These are phyloP conservation scores for Pipistrellus nathusii DNA, from an alignment of 2,797 vertebrate species.

Conservation along the genomic window DNA sequence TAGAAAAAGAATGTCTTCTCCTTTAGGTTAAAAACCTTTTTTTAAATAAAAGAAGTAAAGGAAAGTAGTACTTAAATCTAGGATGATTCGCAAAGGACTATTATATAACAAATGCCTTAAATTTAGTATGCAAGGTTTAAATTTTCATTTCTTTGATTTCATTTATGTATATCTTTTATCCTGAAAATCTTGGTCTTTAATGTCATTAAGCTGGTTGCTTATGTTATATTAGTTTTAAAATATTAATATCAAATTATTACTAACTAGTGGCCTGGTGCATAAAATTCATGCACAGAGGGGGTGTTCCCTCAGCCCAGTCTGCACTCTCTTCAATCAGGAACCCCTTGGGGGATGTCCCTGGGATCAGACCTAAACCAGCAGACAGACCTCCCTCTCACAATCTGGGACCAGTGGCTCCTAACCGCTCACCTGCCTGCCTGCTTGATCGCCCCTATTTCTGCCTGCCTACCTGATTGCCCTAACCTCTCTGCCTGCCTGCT, in stretches of 20 bases:
- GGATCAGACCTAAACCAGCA: too few relatives aligned
- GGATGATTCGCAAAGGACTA: background rate
- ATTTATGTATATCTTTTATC: background rate
- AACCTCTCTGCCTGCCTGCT: too few relatives aligned
- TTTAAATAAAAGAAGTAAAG: background rate
- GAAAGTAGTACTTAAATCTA: background rate
- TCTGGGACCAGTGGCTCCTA: too few relatives aligned
- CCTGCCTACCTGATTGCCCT: too few relatives aligned
- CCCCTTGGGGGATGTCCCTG: too few relatives aligned
- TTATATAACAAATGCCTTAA: background rate
- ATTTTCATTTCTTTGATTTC: constrained; percentile 8
- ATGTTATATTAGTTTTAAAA: background rate
- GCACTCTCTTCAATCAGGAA: too few relatives aligned
- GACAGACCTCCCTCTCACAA: too few relatives aligned
- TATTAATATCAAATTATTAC: background rate
- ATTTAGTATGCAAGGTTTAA: background rate
- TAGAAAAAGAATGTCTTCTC: background rate
- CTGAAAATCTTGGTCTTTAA: background rate
- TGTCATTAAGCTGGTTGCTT: background rate
- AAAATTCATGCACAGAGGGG: too few relatives aligned
- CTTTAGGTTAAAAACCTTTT: background rate
- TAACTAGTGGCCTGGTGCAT: too few relatives aligned
- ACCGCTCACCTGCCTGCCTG: too few relatives aligned
- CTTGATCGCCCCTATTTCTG: too few relatives aligned
- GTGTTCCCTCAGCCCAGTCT: too few relatives aligned